Conservation (phyloP, 2,113 vertebrate species). For the Saguinus imperator region DNA sequence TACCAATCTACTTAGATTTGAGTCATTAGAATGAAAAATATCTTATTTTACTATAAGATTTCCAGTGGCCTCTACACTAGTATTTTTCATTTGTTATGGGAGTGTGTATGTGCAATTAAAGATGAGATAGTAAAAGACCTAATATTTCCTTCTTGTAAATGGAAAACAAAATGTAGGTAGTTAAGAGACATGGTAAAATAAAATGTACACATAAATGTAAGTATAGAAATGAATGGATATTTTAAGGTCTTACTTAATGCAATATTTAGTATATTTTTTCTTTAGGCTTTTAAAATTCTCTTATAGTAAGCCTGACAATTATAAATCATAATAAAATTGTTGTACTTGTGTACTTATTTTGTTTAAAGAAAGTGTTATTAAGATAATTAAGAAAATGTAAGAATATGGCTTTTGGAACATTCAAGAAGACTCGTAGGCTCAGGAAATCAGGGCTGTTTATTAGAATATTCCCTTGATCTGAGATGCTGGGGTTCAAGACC, state of each 20-base stretch:
- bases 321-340: neutral
- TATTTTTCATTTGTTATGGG: constrained; percentile 2
- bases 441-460: neutral
- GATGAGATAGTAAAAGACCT: neutral
- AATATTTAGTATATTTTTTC: neutral
- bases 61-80: neutral
- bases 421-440: neutral
- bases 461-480: neutral
- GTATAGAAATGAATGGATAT: neutral
- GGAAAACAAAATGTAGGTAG: neutral
- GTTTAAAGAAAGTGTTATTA: neutral
- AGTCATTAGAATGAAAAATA: neutral
- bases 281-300: neutral
- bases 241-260: neutral
- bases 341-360: neutral
- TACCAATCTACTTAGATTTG: neutral
- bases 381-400: neutral
- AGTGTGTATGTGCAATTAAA: neutral
- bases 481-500: neutral
- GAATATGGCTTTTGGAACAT: neutral
- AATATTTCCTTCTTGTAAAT: neutral
- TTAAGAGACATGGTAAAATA: neutral
- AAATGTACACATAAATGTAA: neutral
- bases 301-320: neutral
- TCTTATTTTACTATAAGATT: neutral